Base-by-base conservation (phyloP, 2,888 invertebrate species). In the Gymnocheta viridis region DNA sequence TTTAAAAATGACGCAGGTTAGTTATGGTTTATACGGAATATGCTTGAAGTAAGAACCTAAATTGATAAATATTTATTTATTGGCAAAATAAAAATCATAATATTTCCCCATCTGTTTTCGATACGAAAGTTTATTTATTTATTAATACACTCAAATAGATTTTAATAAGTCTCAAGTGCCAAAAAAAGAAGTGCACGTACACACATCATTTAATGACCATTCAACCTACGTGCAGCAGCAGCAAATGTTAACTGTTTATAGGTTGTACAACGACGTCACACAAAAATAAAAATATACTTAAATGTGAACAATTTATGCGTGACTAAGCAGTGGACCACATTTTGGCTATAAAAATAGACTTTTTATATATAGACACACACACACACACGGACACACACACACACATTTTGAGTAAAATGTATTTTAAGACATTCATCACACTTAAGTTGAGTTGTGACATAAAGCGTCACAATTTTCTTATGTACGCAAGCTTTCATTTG, bases 271-370 rank as follows among this genome's bases (percentile, higher is more conserved):
- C 24, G 2, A 60, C 38, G n/a, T 41, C 9, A 38, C 22, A 60
- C 10, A n/a, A 49, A 14, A n/a, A n/a, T n/a, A n/a, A n/a, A 56
- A 12, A n/a, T 74, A 29, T 4, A 56, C 44, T 44, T 47, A 58
- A 47, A 67, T 76, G 32, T 77, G 12, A 77, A 80, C 49, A 72
- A 5, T 51, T 77, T 72, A 77, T 51, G 69, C 83, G 83, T 83
- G 80, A 76, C 83, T 83, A 60, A 81, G 51, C 27, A 29, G 24
- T 77, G 72, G 24, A 67, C 80, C 76, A 80, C 19, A 60, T 80
- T 73, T 51, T 60, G 3, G 0, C 10, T 24, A 4, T 32, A 56
- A 49, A 80, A 80, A 73, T 66, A 78, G 9, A 54, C 4, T 19
- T 17, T 49, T 22, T 4, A 35, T 22, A 19, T 24, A 49, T 1